Percentiles rank a stretch among this genome's conserved stretches.
Conservation (phyloP, 2,888 invertebrate genomes). For the Andrena bucephala region DNA sequence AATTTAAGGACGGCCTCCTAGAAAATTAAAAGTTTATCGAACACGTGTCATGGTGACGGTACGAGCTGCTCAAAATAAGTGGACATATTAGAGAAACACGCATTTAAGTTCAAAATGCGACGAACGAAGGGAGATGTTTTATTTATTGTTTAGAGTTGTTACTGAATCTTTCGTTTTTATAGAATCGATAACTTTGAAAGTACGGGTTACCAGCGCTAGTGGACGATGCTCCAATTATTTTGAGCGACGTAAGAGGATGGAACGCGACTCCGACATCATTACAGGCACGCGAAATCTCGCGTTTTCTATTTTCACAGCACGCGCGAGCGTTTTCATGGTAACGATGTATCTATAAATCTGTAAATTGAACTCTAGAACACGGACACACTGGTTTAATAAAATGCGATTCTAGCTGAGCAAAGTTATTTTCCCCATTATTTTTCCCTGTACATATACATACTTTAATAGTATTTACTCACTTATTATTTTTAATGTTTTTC, state of each 20-base stretch:
- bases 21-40: too few relatives aligned
- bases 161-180: background rate
- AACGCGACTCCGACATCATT: constrained; percentile 23
- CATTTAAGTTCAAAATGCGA: too few relatives aligned
- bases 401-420: too few relatives aligned
- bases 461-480: too few relatives aligned
- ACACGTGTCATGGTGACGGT: background rate
- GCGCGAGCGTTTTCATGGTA: background rate
- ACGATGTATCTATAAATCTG: background rate
- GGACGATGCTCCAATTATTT: background rate
- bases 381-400: too few relatives aligned
- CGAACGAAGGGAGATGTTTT: too few relatives aligned
- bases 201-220: background rate
- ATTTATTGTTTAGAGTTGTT: too few relatives aligned
- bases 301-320: background rate
- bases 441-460: too few relatives aligned
- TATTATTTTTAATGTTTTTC: too few relatives aligned
- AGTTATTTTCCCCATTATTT: too few relatives aligned
- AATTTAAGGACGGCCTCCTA: too few relatives aligned
- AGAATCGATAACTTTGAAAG: background rate
- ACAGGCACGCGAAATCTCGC: background rate
- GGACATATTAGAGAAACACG: background rate
- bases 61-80: background rate
- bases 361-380: background rate
- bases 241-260: constrained; percentile 16